Conservation (phyloP, 2,797 vertebrate species). For the Cynopterus sphinx region DNA sequence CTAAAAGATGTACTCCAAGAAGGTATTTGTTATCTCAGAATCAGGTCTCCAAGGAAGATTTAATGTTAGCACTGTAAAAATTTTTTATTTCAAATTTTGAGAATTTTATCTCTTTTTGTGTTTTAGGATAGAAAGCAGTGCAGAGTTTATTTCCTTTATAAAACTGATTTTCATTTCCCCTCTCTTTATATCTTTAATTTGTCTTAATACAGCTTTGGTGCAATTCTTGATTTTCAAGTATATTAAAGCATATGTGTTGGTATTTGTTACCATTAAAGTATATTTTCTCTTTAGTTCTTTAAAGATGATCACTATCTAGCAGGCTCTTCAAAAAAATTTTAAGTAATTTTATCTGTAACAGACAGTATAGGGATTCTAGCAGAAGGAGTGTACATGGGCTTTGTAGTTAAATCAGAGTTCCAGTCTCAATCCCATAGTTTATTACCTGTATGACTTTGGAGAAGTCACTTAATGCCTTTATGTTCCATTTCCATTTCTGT, state of each 20-base stretch:
- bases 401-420: conserved; percentile 8
- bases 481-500: neutral
- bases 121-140: neutral
- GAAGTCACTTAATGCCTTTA: neutral
- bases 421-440: neutral
- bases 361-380: neutral
- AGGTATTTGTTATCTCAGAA: conserved; percentile 87
- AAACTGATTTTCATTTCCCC: neutral
- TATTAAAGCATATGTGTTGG: neutral
- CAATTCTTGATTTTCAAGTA: conserved; percentile 39
- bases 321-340: neutral
- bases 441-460: neutral
- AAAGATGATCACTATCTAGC: neutral
- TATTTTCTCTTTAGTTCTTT: conserved; percentile 17
- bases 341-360: neutral
- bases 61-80: neutral
- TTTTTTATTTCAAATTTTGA: neutral
- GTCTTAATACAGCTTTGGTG: neutral
- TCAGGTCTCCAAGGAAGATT: neutral
- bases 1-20: conserved; percentile 97
- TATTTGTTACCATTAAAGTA: neutral
- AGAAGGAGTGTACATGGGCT: neutral
- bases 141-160: neutral
- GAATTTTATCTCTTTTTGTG: conserved; percentile 20
- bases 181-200: conserved; percentile 6